A percentile compares a stretch with the other conserved stretches of the same genome.
phyloP scores from a whole-genome alignment of 1,140 invertebrate species.

The Lerema accius region DNA sequence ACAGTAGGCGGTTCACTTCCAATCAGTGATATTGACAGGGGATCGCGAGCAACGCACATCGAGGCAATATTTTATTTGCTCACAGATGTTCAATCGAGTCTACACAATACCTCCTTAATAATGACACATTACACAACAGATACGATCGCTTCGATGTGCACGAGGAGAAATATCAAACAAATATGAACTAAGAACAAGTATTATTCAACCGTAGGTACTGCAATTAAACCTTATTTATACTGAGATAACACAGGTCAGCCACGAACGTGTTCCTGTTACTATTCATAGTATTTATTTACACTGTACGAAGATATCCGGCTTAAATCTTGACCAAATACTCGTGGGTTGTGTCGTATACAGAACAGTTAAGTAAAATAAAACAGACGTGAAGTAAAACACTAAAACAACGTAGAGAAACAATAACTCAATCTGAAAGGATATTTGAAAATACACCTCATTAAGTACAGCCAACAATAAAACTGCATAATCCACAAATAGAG shows the following conservation, averaged over 20 bases:
- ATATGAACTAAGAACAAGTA: constrained; percentile 14
- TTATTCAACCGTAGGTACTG: constrained; percentile 19
- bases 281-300: constrained; percentile 46
- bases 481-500: constrained; percentile 1
- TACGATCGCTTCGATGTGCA: not conserved
- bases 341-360: constrained; percentile 21
- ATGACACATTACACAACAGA: constrained; percentile 14
- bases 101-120: constrained; percentile 37
- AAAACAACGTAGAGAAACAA: not conserved
- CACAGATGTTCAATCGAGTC: constrained; percentile 37
- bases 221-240: constrained; percentile 40
- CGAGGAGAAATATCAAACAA: not conserved
- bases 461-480: not conserved
- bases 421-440: not conserved
- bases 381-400: constrained; percentile 2
- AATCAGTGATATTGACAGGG: constrained; percentile 66
- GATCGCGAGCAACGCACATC: constrained; percentile 39
- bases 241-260: constrained; percentile 40
- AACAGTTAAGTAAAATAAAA: constrained; percentile 33
- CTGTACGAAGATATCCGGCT: constrained; percentile 35
- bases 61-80: constrained; percentile 50
- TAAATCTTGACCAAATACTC: constrained; percentile 41
- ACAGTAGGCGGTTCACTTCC: constrained; percentile 43
- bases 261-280: constrained; percentile 30
- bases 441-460: not conserved